Conservation (phyloP, 1,140 invertebrate species). For the Tetramorium alpestre region DNA sequence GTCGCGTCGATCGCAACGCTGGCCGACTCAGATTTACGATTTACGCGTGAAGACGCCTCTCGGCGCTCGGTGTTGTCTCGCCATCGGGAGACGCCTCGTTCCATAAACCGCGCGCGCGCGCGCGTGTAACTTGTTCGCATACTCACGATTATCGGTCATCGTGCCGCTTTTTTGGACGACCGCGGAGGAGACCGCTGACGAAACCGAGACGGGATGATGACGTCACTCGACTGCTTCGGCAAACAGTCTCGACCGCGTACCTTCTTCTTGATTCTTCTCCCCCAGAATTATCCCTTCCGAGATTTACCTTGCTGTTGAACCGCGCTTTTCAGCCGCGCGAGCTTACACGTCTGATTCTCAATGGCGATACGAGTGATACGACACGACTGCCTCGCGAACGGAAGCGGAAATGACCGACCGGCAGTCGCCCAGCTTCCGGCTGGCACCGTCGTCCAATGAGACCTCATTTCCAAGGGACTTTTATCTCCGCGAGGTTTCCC, state of each 20-base stretch:
- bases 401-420: not conserved
- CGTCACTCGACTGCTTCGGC: not conserved
- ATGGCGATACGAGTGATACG: not conserved
- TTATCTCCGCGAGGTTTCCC: too few species aligned
- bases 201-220: slow-evolving; percentile 71
- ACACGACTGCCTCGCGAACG: not conserved
- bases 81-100: not conserved
- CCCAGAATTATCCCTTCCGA: not conserved
- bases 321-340: not conserved
- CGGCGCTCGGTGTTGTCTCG: not conserved
- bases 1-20: not conserved
- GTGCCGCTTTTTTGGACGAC: slow-evolving; percentile 43
- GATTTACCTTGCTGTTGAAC: not conserved
- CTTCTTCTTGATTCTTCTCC: not conserved
- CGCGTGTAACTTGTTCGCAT: not conserved
- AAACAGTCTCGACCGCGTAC: not conserved
- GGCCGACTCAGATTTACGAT: not conserved
- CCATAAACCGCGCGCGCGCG: not conserved
- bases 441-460: not conserved
- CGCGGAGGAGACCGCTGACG: slow-evolving; percentile 69
- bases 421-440: not conserved
- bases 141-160: slow-evolving; percentile 84
- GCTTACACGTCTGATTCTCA: not conserved
- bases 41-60: not conserved
- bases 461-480: too few species aligned